A percentile compares a stretch with the other conserved stretches of the same genome.
These are phyloP conservation scores for Eledone cirrhosa DNA, from an alignment of 2,888 invertebrate genomes.

Conservation along the genomic window DNA sequence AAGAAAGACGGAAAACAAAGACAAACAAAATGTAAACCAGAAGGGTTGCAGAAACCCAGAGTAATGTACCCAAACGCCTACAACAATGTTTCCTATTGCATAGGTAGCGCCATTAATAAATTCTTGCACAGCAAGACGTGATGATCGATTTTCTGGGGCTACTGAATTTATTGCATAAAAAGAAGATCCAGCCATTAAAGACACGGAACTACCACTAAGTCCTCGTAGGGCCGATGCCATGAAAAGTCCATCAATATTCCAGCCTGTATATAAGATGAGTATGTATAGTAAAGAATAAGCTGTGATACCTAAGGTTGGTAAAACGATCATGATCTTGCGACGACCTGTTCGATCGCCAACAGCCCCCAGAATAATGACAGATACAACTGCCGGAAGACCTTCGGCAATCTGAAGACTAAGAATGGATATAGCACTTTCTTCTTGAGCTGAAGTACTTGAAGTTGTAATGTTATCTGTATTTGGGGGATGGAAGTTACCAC, in stretches of 20 bases:
- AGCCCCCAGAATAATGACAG: slow-evolving; percentile 63
- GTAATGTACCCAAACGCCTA: slow-evolving; percentile 59
- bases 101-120: slow-evolving; percentile 59
- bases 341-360: slow-evolving; percentile 62
- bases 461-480: slow-evolving; percentile 35
- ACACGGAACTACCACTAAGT: slow-evolving; percentile 59
- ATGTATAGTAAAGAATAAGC: slow-evolving; percentile 59
- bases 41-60: slow-evolving; percentile 61
- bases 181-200: slow-evolving; percentile 57
- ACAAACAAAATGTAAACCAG: slow-evolving; percentile 59
- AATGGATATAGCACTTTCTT: slow-evolving; percentile 53
- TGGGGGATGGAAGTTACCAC: slow-evolving; percentile 34
- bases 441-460: slow-evolving; percentile 43
- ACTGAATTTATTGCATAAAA: slow-evolving; percentile 59
- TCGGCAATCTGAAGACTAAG: slow-evolving; percentile 63
- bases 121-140: slow-evolving; percentile 56
- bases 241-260: slow-evolving; percentile 60
- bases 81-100: slow-evolving; percentile 60
- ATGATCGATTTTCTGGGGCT: slow-evolving; percentile 50
- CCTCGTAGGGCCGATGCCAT: slow-evolving; percentile 60
- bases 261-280: slow-evolving; percentile 55
- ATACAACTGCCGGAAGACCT: slow-evolving; percentile 60
- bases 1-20: slow-evolving; percentile 59
- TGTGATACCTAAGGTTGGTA: slow-evolving; percentile 61
- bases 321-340: slow-evolving; percentile 61